Evolutionary conservation across 2,888 invertebrate species (phyloP).

Genomic region (Colletes collaris): DNA sequence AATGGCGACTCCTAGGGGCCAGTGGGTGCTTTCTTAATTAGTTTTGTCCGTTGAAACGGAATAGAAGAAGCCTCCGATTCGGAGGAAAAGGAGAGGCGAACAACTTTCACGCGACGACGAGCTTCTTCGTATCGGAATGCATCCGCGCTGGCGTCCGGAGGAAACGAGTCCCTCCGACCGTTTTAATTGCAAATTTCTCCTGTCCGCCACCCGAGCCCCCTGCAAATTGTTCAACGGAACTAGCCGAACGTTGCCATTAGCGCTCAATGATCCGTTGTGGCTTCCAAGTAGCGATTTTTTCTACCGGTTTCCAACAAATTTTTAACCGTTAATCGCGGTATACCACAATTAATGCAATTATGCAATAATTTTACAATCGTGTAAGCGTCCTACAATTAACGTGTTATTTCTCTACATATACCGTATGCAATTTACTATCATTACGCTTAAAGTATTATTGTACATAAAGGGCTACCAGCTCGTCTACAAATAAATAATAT

Average conservation of each 20-base stretch:
- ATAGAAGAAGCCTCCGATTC: slow-evolving; percentile 17
- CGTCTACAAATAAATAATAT: no score
- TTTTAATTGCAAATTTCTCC: slow-evolving; percentile 59
- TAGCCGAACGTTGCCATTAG: slow-evolving; percentile 29
- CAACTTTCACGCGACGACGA: slow-evolving; percentile 77
- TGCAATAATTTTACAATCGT: no score
- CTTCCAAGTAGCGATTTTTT: neutral
- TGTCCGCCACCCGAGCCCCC: neutral
- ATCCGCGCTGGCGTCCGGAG: slow-evolving; percentile 17
- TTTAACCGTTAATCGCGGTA: no score
- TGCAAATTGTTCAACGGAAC: slow-evolving; percentile 37
- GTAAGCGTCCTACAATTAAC: no score
- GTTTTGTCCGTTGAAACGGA: slow-evolving; percentile 20
- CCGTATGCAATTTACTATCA: no score
- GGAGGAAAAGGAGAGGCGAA: slow-evolving; percentile 65
- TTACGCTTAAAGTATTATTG: no score
- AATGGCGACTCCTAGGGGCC: slow-evolving; percentile 52
- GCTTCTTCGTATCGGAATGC: slow-evolving; percentile 69
- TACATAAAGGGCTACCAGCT: no score
- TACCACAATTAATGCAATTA: no score
- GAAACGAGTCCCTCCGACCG: slow-evolving; percentile 6
- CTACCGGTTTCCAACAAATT: no score
- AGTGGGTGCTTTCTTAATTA: no score
- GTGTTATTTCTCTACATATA: no score
- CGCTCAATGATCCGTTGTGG: slow-evolving; percentile 13